Conservation (phyloP, 2,797 vertebrate species). For the Galaxias olidus region DNA sequence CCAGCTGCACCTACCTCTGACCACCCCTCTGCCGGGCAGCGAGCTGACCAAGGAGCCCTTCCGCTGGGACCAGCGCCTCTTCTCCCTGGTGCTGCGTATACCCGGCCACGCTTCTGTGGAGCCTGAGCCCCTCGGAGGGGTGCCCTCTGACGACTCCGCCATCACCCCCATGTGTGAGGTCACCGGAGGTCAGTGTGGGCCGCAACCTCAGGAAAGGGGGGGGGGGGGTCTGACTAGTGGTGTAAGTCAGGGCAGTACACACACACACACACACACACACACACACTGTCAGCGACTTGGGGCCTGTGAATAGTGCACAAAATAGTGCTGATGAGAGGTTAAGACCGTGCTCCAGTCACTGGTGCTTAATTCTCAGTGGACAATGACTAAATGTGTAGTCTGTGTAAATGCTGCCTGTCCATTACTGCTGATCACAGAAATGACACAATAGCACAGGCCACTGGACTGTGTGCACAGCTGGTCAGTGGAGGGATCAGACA, state of each 20-base stretch:
- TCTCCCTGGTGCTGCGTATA: conserved; percentile 90
- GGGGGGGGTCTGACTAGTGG: conserved; percentile 12
- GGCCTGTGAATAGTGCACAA: conserved; percentile 38
- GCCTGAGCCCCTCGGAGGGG: conserved; percentile 84
- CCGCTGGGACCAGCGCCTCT: conserved; percentile 96
- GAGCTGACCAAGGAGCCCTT: conserved; percentile 98
- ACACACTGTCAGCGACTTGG: too few relatives aligned
- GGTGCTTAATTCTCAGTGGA: conserved; percentile 62
- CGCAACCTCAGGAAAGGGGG: background rate
- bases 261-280: background rate
- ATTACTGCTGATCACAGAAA: conserved; percentile 65
- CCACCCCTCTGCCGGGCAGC: conserved; percentile 94
- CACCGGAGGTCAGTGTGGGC: conserved; percentile 85
- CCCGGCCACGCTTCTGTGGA: conserved; percentile 86
- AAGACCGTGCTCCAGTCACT: conserved; percentile 31
- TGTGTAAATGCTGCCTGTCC: conserved; percentile 41
- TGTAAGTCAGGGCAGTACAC: background rate
- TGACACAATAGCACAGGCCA: conserved; percentile 57
- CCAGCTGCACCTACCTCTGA: conserved; percentile 93
- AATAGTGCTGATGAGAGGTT: conserved; percentile 47
- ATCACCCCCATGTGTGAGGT: conserved; percentile 98
- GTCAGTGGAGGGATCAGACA: conserved; percentile 49
- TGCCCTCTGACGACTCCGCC: conserved; percentile 90
- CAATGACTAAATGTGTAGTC: conserved; percentile 20
- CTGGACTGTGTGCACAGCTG: conserved; percentile 41